Conservation (phyloP, 2,888 invertebrate genomes). For the Rhaphigaster nebulosa region DNA sequence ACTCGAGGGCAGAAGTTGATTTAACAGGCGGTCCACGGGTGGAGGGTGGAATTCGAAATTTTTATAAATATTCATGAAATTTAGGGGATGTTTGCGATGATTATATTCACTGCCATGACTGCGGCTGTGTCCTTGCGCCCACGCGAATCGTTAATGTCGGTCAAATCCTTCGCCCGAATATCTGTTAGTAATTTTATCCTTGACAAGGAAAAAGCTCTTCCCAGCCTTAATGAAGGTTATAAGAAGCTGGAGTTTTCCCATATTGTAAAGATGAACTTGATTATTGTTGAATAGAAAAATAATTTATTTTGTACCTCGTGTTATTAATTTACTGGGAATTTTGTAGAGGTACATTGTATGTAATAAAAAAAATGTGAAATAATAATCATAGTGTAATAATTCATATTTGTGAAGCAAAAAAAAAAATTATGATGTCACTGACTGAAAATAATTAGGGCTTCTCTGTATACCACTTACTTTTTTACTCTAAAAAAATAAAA, state of each 20-base stretch:
- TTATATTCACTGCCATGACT: not conserved
- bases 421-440: too few relatives aligned
- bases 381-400: too few relatives aligned
- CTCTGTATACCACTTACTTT: too few relatives aligned
- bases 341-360: too few relatives aligned
- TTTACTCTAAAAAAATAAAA: too few relatives aligned
- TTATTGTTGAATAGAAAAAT: not conserved
- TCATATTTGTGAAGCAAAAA: too few relatives aligned
- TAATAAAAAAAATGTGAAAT: too few relatives aligned
- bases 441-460: too few relatives aligned
- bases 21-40: not conserved
- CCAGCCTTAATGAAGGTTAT: not conserved
- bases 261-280: not conserved
- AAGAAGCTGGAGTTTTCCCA: not conserved
- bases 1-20: not conserved
- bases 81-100: slow-evolving; percentile 8
- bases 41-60: slow-evolving; percentile 16
- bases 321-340: not conserved
- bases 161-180: not conserved
- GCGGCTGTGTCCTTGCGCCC: slow-evolving; percentile 8
- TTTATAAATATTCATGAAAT: slow-evolving; percentile 42
- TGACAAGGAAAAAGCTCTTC: not conserved
- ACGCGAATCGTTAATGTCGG: not conserved
- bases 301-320: not conserved
- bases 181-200: not conserved